Base-by-base conservation (phyloP, 2,113 vertebrate species). In the Microtus montanus region DNA sequence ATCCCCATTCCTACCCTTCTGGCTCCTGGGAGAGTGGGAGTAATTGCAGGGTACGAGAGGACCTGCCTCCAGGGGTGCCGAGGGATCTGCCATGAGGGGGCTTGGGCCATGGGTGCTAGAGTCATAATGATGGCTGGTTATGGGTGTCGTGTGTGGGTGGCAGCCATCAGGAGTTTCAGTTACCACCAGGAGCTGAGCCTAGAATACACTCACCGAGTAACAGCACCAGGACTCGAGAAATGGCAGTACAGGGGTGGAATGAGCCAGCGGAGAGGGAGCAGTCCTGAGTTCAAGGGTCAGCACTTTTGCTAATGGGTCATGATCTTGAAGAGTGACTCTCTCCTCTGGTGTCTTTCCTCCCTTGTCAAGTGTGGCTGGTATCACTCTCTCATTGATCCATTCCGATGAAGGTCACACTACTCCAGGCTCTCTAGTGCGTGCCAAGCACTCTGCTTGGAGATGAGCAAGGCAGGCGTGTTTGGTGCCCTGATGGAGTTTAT, bases 1-100 rank as follows among this genome's bases (percentile, higher is more conserved):
- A 97, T 90, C 91, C 74, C 84, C 58, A 28, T 91, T 71, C 84
- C 70, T 88, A 30, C 33, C 47, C 78, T 87, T 86, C 77, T 41
- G 91, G 93, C 91, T 96, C 64, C 84, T 41, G 66, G 84, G 49
- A 91, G 97, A 95, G 97, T 97, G 93, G 97, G 96, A 89, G 94
- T 97, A 97, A 97, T 97, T 97, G 84, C 75, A 96, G 96, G 77
- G 93, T 63, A 0, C 33, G 95, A 77, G 74, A 66, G 89, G 58
- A 86, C 87, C 87, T 49, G 75, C 90, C 93, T 96, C 2, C 5
- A 86, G 64, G 52, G 89, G 38, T 85, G 70, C 94, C 75, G 49
- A 94, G 95, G 84, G 96, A 95, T 94, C 63, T 75, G 71, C 64
- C 90, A 80, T 70, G 63, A 94, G 84, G 87, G 30, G 82, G 80